phyloP scores from a whole-genome alignment of 2,888 invertebrate species.

The Candidula unifasciata region DNA sequence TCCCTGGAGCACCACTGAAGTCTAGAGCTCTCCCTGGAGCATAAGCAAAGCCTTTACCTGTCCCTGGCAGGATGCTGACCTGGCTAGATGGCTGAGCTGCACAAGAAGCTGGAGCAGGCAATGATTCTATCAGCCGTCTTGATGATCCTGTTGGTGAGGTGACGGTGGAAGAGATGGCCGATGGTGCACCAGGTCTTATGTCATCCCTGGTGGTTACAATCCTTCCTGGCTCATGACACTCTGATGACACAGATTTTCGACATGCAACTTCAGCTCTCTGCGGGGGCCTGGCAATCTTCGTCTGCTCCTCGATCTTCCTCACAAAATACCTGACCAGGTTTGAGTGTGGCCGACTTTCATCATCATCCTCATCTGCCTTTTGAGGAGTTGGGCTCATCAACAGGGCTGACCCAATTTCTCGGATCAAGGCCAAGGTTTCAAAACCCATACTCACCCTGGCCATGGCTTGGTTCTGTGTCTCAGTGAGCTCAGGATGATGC shows the following conservation, averaged over 20 bases:
- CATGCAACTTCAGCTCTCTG: background rate
- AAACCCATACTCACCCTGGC: slow-evolving; percentile 59
- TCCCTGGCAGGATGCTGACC: background rate
- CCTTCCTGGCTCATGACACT: background rate
- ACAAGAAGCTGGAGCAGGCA: background rate
- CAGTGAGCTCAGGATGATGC: background rate
- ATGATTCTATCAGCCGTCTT: background rate
- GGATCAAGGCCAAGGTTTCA: slow-evolving; percentile 65
- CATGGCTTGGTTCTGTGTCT: background rate
- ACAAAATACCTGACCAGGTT: slow-evolving; percentile 66
- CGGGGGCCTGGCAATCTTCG: background rate
- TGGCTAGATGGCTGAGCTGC: background rate
- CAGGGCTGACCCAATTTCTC: slow-evolving; percentile 69
- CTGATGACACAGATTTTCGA: background rate
- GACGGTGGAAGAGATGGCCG: background rate
- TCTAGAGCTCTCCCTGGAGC: no score
- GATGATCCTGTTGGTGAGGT: background rate
- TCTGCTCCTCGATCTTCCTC: slow-evolving; percentile 62
- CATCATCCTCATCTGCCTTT: slow-evolving; percentile 45
- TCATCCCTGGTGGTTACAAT: background rate
- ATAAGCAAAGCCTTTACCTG: background rate
- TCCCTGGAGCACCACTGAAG: no score
- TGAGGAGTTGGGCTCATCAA: slow-evolving; percentile 63
- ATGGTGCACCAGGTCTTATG: background rate
- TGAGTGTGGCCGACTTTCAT: slow-evolving; percentile 33